Conservation (phyloP, 92 coral and sea anemone genomes). For the Porites evermanni region DNA sequence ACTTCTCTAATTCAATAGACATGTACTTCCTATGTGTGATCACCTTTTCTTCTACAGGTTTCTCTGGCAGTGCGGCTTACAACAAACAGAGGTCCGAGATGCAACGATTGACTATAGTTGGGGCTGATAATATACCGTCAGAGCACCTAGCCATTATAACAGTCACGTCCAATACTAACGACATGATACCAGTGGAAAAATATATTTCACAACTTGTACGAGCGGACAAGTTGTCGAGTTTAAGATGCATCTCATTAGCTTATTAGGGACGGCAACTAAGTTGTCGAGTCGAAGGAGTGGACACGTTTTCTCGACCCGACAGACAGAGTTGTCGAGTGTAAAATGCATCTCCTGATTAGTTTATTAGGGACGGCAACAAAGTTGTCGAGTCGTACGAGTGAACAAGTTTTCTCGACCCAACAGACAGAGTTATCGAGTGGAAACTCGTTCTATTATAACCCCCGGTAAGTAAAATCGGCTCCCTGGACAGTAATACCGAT, state of each 20-base stretch:
- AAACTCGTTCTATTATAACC: not conserved
- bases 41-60: not conserved
- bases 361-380: not conserved
- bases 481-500: constrained; percentile 17
- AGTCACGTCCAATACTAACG: not conserved
- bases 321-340: not conserved
- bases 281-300: too few species aligned
- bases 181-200: too few species aligned
- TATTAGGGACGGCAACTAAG: too few species aligned
- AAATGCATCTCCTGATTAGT: not conserved
- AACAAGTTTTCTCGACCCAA: too few species aligned
- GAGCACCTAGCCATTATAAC: not conserved
- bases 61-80: not conserved
- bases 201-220: not conserved
- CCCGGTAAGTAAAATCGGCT: not conserved
- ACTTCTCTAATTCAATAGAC: not conserved
- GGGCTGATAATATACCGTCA: not conserved
- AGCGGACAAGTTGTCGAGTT: not conserved
- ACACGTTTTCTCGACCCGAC: too few species aligned
- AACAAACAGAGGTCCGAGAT: not conserved
- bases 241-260: not conserved
- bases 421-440: too few species aligned
- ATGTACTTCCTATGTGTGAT: not conserved
- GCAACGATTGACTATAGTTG: not conserved
- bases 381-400: not conserved